Base-by-base conservation (phyloP, 2,113 vertebrate genomes). In the Regulus satrapa region DNA sequence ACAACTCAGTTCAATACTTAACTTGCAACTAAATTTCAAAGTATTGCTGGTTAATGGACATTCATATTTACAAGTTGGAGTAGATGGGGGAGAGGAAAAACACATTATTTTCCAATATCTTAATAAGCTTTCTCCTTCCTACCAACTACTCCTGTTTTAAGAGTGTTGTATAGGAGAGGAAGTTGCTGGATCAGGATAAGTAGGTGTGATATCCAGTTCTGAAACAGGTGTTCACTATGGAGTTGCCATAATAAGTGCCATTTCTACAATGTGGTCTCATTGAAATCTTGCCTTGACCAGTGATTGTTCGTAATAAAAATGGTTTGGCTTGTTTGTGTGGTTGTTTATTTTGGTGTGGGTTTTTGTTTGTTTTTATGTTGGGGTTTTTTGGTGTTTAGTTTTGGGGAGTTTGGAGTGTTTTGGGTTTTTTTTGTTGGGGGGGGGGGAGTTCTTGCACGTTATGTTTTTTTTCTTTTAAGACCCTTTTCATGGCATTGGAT, bases 371-470 rank as follows among this genome's bases (percentile, higher is more conserved):
- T 58, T 29, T 68, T 43, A 8, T 51, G 18, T 23, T 43, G 32
- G 16, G 10, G 0, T 41, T 58, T 75, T 62, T 76, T 58, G 8
- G 7, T 58, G 43, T 63, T 63, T 73, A 32, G 31, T 58, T 76
- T 67, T 29, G 31, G 20, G 20, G 25, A 15, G 3, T 24, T 55
- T 76, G 43, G 24, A 54, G 21, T 49, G 48, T n/a, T n/a, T n/a
- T n/a, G n/a, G 1, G 8, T 6, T 21, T 23, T 84, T 48, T 48
- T 5, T 3, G 2, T 9, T 5, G 8, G 3, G 6, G 7, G 41
- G 3, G 4, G 21, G 31, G 36, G 10, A 10, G 16, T 72, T 51
- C 25, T 51, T 72, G 9, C 59, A 54, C 5, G 7, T 63, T 38
- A 16, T 68, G 59, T 3, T 3, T 23, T 62, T 61, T 64, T 90